phyloP scores from a whole-genome alignment of 2,888 invertebrate genomes.

The Thera britannica region DNA sequence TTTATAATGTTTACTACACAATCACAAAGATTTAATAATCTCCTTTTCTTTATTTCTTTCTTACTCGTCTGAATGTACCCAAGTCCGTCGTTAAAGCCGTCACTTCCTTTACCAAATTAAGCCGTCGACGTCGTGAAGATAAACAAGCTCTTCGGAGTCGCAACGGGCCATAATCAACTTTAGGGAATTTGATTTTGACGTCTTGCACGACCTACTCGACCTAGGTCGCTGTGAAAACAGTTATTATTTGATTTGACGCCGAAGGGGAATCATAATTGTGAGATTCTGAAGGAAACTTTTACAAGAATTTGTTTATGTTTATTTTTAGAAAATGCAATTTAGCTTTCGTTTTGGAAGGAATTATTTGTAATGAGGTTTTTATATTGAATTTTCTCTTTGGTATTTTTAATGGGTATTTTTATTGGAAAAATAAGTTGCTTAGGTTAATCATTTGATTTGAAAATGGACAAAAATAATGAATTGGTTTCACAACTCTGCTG shows the following conservation, averaged over 20 bases:
- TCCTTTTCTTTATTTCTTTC: too few relatives aligned
- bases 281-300: background rate
- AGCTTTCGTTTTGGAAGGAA: background rate
- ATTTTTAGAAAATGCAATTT: background rate
- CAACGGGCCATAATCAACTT: conserved; percentile 58
- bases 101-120: conserved; percentile 56
- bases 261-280: conserved; percentile 10
- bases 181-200: conserved; percentile 50
- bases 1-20: too few relatives aligned
- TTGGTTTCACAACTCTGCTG: too few relatives aligned
- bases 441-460: too few relatives aligned
- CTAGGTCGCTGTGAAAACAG: conserved; percentile 24
- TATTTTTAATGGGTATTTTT: too few relatives aligned
- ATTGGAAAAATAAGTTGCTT: too few relatives aligned
- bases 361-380: too few relatives aligned
- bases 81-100: conserved; percentile 7
- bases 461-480: too few relatives aligned
- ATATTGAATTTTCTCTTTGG: too few relatives aligned
- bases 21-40: too few relatives aligned
- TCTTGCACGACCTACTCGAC: conserved; percentile 25
- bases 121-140: conserved; percentile 56
- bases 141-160: conserved; percentile 57
- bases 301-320: background rate
- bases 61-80: background rate
- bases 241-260: conserved; percentile 29